A percentile compares a stretch with the other conserved stretches of the same genome.
These are phyloP conservation scores for Tetramorium bicarinatum DNA, from an alignment of 2,888 invertebrate species.

Conservation along the genomic window DNA sequence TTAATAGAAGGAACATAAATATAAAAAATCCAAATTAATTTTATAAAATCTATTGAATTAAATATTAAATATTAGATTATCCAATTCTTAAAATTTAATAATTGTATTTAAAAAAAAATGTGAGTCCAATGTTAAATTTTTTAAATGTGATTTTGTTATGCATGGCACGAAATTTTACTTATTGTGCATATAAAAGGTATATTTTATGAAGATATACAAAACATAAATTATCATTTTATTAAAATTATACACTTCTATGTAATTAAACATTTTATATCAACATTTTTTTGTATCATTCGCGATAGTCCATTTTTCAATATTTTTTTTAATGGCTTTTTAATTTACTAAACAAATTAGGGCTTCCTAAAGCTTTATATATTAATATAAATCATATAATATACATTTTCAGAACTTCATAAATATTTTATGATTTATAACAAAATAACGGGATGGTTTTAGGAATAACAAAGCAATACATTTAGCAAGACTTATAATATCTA, in stretches of 20 bases:
- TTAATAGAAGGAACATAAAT: neutral
- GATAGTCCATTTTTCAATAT: neutral
- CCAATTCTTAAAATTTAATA: neutral
- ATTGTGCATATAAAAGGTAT: conserved; percentile 7
- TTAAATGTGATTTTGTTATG: conserved; percentile 24
- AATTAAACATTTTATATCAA: neutral
- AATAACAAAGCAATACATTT: conserved; percentile 39
- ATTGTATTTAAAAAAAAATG: neutral
- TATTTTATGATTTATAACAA: conserved; percentile 30
- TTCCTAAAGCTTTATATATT: conserved; percentile 31
- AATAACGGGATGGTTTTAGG: conserved; percentile 3
- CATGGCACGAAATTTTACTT: conserved; percentile 19
- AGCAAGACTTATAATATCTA: conserved; percentile 53
- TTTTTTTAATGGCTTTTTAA: conserved; percentile 19
- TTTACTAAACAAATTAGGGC: conserved; percentile 16
- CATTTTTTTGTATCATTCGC: conserved; percentile 9
- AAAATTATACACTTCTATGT: conserved; percentile 22
- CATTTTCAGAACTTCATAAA: neutral
- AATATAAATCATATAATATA: neutral
- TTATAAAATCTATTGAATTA: neutral
- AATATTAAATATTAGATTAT: neutral
- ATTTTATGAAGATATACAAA: neutral
- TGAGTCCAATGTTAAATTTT: neutral
- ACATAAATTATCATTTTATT: conserved; percentile 30
- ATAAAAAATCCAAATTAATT: conserved; percentile 13